A percentile compares a stretch with the other conserved stretches of the same genome.
These are phyloP conservation scores for Phalacrocorax aristotelis DNA, from an alignment of 2,113 vertebrate genomes.

Conservation along the genomic window DNA sequence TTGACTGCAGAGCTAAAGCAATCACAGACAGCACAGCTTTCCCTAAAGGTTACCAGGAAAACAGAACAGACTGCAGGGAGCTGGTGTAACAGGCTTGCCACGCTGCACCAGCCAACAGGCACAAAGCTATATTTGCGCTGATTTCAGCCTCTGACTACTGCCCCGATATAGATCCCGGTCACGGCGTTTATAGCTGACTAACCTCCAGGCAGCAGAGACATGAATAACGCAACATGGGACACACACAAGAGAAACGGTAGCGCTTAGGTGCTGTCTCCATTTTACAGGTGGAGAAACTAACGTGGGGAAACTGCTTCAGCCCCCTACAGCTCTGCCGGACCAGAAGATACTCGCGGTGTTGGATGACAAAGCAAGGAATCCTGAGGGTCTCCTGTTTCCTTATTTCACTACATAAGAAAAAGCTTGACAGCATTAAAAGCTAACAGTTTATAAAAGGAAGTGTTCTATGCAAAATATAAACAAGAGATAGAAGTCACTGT, in stretches of 20 bases:
- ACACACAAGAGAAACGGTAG: neutral
- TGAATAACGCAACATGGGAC: neutral
- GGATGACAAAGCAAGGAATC: neutral
- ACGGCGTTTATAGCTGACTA: rapidly evolving
- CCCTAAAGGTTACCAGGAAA: neutral
- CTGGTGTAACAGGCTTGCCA: neutral
- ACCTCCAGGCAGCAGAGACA: neutral
- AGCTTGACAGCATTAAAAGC: neutral
- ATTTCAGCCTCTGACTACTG: neutral
- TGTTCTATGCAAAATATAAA: neutral
- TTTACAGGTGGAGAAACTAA: neutral
- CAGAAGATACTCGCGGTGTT: neutral
- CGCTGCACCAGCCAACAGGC: neutral
- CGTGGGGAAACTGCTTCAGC: neutral
- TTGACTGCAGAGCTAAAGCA: neutral
- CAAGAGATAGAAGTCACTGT: neutral
- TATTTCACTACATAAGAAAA: neutral
- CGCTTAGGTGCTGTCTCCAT: neutral
- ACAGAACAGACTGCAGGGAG: neutral
- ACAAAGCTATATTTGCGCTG: neutral
- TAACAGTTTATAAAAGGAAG: neutral
- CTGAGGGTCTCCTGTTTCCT: neutral
- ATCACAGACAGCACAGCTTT: neutral
- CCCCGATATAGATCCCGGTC: neutral
- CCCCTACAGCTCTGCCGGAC: neutral